Percentiles rank a stretch among this genome's conserved stretches.
Evolutionary conservation across 2,888 invertebrate species (phyloP).

Genomic region (Macrosoma leucophasiata): DNA sequence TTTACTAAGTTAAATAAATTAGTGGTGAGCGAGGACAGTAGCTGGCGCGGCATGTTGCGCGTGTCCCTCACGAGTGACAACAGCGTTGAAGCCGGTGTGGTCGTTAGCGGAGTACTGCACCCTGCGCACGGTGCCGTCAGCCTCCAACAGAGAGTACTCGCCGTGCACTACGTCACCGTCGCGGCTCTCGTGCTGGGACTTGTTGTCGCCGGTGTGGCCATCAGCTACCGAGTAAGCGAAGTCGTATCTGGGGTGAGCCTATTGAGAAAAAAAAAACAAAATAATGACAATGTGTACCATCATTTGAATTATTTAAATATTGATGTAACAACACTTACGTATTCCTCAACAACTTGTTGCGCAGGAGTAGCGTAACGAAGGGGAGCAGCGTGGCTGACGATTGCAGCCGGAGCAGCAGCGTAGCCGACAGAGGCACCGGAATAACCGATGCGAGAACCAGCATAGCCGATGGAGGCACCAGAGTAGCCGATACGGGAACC

Average conservation of each 20-base stretch:
- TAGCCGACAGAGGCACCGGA: constrained; percentile 30
- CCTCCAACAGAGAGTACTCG: constrained; percentile 49
- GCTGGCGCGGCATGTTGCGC: constrained; percentile 23
- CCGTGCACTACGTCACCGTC: constrained; percentile 77
- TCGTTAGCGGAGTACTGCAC: constrained; percentile 68
- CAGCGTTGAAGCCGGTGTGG: constrained; percentile 47
- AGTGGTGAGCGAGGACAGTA: constrained; percentile 17
- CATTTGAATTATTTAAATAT: constrained; percentile 1
- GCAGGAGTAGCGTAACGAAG: constrained; percentile 34
- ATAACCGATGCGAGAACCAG: no score
- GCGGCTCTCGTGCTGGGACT: constrained; percentile 69
- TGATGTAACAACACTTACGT: constrained; percentile 23
- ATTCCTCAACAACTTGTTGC: constrained; percentile 47
- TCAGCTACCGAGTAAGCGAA: constrained; percentile 71
- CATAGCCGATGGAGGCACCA: constrained; percentile 28
- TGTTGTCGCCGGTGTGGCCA: constrained; percentile 72
- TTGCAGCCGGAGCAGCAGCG: constrained; percentile 30
- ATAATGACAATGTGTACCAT: constrained; percentile 3
- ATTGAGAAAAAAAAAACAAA: constrained; percentile 5
- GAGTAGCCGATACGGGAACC: no score
- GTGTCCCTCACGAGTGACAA: constrained; percentile 30
- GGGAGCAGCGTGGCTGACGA: constrained; percentile 33
- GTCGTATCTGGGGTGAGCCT: constrained; percentile 69
- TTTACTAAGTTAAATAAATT: no score
- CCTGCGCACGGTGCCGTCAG: constrained; percentile 68